Base-by-base conservation (phyloP, 2,888 invertebrate genomes). In the Clostera curtula region DNA sequence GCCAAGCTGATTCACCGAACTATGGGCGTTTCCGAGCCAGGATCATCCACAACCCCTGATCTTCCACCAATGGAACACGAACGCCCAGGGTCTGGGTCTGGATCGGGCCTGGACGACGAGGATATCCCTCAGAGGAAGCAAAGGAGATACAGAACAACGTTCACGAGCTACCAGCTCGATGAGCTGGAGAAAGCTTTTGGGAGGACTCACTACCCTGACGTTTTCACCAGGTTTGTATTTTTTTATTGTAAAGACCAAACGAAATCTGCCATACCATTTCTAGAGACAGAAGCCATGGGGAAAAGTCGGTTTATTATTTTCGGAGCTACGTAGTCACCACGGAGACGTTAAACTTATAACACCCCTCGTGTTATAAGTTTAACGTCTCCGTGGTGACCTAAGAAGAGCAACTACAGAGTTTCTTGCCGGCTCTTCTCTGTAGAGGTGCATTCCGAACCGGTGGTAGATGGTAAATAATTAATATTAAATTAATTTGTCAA, bases 151-250 rank as follows among this genome's bases (percentile, higher is more conserved):
- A 85, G 96, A 44, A 96, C 96, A 16, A 96, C 96, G 19, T 96
- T 96, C 71, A 96, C 96, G 11, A 95, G 95, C 59, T 96, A 93
- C 65, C 95, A 98, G 79, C 84, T 98, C 34, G 97, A 98, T 75
- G 97, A 98, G 67, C 82, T 98, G 51, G 97, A 98, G 76, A 97
- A 97, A 67, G 97, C 97, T 0, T 98, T 98, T 69, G 93, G 96
- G n/a, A 90, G 97, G 63, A 97, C 98, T 4, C 98, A 98, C 74
- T 98, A 98, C 72, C 98, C 97, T 21, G 98, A 98, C 75, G 97
- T 98, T 4, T 98, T 98, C 80, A 97, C 97, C 16, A 92, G 95
- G 95, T 95, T 63, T 72, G 76, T 40, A 25, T 24, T 23, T 12
- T 20, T 2, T 6, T 2, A 12, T 11, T 11, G 11, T 12, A 5